These are phyloP conservation scores for Clostera curtula DNA, from an alignment of 2,888 invertebrate species.

Conservation along the genomic window DNA sequence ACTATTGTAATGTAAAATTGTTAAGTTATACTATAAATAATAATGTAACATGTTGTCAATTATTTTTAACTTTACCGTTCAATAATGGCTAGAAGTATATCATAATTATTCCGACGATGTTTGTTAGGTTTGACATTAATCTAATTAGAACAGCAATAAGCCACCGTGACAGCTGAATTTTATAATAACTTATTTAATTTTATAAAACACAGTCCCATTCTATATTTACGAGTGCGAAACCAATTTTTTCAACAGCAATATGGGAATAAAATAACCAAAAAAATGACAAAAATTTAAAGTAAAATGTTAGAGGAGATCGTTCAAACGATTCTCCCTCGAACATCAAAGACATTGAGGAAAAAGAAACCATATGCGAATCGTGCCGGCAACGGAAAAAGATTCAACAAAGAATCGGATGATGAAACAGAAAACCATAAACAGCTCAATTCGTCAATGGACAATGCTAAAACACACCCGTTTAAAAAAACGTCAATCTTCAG, in stretches of 20 bases:
- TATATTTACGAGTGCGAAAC: conserved; percentile 5
- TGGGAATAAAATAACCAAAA: conserved; percentile 34
- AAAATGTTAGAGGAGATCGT: conserved; percentile 68
- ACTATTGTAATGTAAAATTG: too few species aligned
- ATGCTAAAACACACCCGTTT: conserved; percentile 62
- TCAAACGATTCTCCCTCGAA: conserved; percentile 53
- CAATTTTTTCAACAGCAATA: conserved; percentile 22
- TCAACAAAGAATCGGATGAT: conserved; percentile 28
- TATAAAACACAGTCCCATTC: too few species aligned
- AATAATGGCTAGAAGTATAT: too few species aligned
- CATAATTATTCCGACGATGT: too few species aligned
- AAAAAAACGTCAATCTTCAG: conserved; percentile 32
- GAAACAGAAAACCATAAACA: conserved; percentile 23
- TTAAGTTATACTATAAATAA: too few species aligned
- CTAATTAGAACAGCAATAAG: too few species aligned
- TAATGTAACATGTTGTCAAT: too few species aligned
- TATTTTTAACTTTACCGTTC: too few species aligned
- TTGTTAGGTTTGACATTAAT: too few species aligned
- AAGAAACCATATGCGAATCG: conserved; percentile 34
- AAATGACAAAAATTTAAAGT: conserved; percentile 53
- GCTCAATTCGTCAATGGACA: conserved; percentile 48
- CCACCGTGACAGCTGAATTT: not conserved
- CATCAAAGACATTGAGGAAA: conserved; percentile 36
- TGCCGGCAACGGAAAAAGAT: conserved; percentile 41
- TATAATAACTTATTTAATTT: conserved; percentile 6